phyloP scores from a whole-genome alignment of 2,888 invertebrate species.

The Charanyca ferruginea region DNA sequence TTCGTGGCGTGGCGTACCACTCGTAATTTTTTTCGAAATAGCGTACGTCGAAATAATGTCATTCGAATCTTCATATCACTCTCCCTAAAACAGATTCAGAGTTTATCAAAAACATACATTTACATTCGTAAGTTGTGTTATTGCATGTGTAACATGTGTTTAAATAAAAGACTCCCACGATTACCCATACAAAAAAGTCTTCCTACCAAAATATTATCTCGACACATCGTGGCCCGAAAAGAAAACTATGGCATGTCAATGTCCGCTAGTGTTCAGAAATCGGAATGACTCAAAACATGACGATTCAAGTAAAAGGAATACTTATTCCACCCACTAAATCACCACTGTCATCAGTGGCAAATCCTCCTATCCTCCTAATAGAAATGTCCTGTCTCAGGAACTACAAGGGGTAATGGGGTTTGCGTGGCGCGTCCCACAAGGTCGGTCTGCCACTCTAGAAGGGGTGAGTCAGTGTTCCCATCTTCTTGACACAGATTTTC shows the following conservation, averaged over 20 bases:
- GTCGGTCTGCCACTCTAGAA: conserved; percentile 62
- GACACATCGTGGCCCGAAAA: conserved; percentile 7
- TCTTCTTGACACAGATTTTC: conserved; percentile 52
- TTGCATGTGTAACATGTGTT: not conserved
- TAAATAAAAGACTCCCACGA: conserved; percentile 20
- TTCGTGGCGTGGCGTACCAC: too few relatives aligned
- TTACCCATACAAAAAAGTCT: conserved; percentile 3
- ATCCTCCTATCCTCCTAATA: conserved; percentile 59
- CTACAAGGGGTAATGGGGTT: conserved; percentile 67
- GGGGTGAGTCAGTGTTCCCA: conserved; percentile 64
- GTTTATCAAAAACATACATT: conserved; percentile 3
- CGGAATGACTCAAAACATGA: conserved; percentile 20
- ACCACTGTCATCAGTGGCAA: conserved; percentile 39
- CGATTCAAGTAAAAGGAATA: conserved; percentile 37
- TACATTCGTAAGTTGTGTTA: not conserved
- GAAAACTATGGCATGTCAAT: conserved; percentile 14
- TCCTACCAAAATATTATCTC: conserved; percentile 10
- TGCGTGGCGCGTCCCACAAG: conserved; percentile 70
- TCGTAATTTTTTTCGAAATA: too few relatives aligned
- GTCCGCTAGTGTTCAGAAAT: conserved; percentile 7
- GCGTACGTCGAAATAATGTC: too few relatives aligned
- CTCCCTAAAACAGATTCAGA: not conserved
- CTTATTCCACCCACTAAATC: conserved; percentile 33
- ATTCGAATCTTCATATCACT: too few relatives aligned
- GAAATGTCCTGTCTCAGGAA: conserved; percentile 61